These are phyloP conservation scores for Cryptoblepharus egeriae DNA, from an alignment of 2,797 vertebrate species.

Conservation along the genomic window DNA sequence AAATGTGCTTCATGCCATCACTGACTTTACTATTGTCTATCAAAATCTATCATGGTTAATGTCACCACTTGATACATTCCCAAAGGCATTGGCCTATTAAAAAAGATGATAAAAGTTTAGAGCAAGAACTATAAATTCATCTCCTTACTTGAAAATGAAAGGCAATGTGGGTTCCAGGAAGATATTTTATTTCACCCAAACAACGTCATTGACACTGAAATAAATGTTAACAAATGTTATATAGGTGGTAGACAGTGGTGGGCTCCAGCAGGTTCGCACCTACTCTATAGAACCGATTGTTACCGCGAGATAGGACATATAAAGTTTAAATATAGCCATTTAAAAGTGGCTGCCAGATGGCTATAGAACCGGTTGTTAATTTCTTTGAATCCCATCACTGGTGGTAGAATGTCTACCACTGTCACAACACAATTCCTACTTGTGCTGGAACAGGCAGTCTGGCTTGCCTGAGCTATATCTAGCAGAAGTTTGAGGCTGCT, in stretches of 20 bases:
- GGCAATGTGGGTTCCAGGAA: constrained; percentile 59
- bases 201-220: background rate
- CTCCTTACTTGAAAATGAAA: constrained; percentile 62
- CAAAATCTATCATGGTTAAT: constrained; percentile 54
- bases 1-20: too few species aligned
- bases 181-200: constrained; percentile 60
- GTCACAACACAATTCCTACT: background rate
- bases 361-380: too few species aligned
- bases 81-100: constrained; percentile 60
- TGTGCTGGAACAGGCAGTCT: too few species aligned
- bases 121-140: constrained; percentile 59
- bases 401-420: background rate
- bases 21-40: constrained; percentile 44
- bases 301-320: too few species aligned
- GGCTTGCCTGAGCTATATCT: too few species aligned
- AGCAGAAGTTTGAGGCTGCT: too few species aligned
- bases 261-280: too few species aligned
- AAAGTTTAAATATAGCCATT: too few species aligned
- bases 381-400: too few species aligned
- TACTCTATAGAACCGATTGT: too few species aligned
- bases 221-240: background rate
- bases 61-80: constrained; percentile 50
- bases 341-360: too few species aligned
- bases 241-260: too few species aligned
- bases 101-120: constrained; percentile 62